Percentiles rank a stretch among this genome's conserved stretches.
These are phyloP conservation scores for Phaethon lepturus DNA, from an alignment of 2,113 vertebrate genomes.

Conservation along the genomic window DNA sequence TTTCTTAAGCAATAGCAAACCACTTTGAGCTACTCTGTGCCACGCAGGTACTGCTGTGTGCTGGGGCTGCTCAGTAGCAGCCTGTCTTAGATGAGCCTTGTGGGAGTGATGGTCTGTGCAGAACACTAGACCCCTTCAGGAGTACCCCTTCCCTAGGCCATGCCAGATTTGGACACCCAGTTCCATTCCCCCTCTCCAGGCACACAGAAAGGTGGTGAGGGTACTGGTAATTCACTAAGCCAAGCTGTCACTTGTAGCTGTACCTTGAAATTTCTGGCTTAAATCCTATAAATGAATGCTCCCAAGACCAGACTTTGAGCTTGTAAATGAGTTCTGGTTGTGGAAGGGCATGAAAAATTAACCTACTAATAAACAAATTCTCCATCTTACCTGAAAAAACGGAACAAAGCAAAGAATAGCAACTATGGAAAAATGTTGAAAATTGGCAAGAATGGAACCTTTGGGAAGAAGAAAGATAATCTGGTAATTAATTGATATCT, in stretches of 20 bases:
- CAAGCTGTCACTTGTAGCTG: not conserved
- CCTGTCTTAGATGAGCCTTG: not conserved
- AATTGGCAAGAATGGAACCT: not conserved
- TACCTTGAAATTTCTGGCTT: not conserved
- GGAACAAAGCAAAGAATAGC: not conserved
- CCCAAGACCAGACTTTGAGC: not conserved
- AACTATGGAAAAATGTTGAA: not conserved
- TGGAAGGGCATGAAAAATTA: not conserved
- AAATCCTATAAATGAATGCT: not conserved
- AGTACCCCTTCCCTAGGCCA: not conserved
- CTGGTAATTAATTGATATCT: not conserved
- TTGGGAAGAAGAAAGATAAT: not conserved
- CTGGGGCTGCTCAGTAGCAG: not conserved
- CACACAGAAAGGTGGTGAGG: not conserved
- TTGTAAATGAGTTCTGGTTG: not conserved
- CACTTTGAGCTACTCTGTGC: not conserved
- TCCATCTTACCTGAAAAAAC: not conserved
- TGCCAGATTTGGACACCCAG: not conserved
- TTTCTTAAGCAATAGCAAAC: not conserved
- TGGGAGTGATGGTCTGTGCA: not conserved
- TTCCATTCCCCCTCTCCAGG: not conserved
- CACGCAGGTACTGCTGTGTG: not conserved
- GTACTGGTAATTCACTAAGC: not conserved
- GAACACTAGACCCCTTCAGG: not conserved
- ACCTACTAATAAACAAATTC: not conserved